phyloP scores from a whole-genome alignment of 2,113 vertebrate species.

The Oxyura jamaicensis region DNA sequence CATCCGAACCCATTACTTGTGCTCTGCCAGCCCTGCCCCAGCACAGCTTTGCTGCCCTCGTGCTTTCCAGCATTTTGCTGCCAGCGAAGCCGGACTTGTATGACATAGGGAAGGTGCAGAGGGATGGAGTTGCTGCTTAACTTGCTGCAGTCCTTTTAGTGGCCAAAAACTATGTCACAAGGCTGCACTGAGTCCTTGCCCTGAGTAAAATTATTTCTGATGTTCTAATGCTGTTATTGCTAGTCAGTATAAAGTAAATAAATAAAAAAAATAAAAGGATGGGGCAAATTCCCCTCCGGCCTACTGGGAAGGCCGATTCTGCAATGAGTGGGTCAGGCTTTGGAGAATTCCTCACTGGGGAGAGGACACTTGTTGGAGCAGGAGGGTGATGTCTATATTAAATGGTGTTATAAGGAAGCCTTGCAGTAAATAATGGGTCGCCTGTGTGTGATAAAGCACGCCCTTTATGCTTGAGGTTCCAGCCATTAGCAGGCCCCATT shows the following conservation, averaged over 20 bases:
- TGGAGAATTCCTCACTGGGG: background rate
- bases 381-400: background rate
- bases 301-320: background rate
- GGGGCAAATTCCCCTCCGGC: background rate
- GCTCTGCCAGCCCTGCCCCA: background rate
- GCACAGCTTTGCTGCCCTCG: background rate
- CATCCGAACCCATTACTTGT: background rate
- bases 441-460: rapidly evolving
- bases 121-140: background rate
- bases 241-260: background rate
- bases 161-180: background rate
- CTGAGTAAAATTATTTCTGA: background rate
- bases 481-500: background rate
- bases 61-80: background rate
- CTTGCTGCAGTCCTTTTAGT: background rate
- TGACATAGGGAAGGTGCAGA: background rate
- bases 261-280: background rate
- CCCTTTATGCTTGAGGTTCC: background rate
- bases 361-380: background rate
- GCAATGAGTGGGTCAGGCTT: background rate
- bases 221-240: background rate
- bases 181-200: background rate
- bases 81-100: background rate
- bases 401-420: background rate
- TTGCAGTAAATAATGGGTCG: rapidly evolving